A percentile compares a stretch with the other conserved stretches of the same genome.
phyloP scores from a whole-genome alignment of 2,797 vertebrate species.

The Astyanax mexicanus region DNA sequence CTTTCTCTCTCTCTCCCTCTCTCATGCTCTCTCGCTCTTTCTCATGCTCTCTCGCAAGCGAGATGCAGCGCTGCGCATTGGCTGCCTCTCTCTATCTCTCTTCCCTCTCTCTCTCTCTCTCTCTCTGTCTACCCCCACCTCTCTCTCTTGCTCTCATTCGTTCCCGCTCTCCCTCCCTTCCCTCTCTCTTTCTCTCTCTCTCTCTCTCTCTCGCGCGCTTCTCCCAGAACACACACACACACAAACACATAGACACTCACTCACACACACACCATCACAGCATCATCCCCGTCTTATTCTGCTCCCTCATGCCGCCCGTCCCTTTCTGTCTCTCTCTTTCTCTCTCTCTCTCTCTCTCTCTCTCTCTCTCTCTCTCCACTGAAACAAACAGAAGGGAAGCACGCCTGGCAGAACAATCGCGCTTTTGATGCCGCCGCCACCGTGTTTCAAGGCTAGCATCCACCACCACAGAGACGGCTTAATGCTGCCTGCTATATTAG shows the following conservation, averaged over 20 bases:
- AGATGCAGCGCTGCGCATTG: conserved; percentile 80
- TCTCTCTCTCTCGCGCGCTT: conserved; percentile 39
- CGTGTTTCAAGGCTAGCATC: conserved; percentile 11
- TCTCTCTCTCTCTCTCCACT: too few relatives aligned
- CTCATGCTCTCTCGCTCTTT: conserved; percentile 40
- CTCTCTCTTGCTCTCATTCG: not conserved
- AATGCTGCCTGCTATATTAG: conserved; percentile 41
- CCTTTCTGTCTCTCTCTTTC: too few relatives aligned
- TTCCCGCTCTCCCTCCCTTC: conserved; percentile 1
- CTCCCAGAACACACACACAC: conserved; percentile 19
- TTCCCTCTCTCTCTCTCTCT: conserved; percentile 38
- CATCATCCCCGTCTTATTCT: conserved; percentile 28
- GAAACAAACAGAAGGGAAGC: conserved; percentile 31
- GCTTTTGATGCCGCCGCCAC: conserved; percentile 61
- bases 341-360: too few relatives aligned
- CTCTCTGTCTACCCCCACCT: conserved; percentile 41
- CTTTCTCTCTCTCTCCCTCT: conserved; percentile 43
- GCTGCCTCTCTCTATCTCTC: conserved; percentile 62
- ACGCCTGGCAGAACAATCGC: conserved; percentile 38
- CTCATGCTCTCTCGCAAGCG: conserved; percentile 64
- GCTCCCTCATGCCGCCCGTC: conserved; percentile 23
- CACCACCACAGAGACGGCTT: conserved; percentile 25
- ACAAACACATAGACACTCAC: not conserved
- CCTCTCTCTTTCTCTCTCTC: conserved; percentile 33
- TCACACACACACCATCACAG: conserved; percentile 13